Conservation (phyloP, 2,113 vertebrate genomes). For the Aplodontia rufa region DNA sequence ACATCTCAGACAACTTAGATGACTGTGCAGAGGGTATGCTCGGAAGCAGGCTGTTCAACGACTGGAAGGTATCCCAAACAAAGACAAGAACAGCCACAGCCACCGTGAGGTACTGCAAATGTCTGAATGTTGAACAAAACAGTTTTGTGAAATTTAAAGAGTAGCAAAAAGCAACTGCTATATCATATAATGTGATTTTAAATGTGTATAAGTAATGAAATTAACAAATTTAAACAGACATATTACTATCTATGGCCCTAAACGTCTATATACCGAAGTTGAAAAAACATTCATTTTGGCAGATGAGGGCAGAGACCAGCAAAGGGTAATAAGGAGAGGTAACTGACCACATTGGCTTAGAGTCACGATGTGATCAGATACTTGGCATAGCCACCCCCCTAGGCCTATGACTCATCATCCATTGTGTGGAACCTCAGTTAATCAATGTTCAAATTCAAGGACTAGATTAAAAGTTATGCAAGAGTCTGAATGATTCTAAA, state of each 20-base stretch:
- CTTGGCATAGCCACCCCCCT: background rate
- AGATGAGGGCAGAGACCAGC: background rate
- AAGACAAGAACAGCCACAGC: background rate
- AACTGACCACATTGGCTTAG: background rate
- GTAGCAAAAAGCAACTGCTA: background rate
- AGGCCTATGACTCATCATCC: background rate
- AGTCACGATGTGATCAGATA: background rate
- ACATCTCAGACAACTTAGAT: background rate
- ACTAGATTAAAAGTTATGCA: background rate
- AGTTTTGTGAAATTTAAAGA: background rate
- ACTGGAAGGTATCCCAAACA: background rate
- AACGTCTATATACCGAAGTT: background rate
- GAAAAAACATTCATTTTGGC: background rate
- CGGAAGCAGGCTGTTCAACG: background rate
- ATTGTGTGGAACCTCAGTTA: background rate
- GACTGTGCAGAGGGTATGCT: background rate
- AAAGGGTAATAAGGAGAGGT: no score
- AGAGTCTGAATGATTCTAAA: background rate
- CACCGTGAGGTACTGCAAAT: background rate
- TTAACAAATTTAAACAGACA: background rate
- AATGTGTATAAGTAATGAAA: background rate
- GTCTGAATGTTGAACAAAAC: background rate
- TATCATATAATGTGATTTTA: background rate
- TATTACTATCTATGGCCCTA: background rate
- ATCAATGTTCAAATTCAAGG: background rate